Percentiles rank a stretch among this genome's conserved stretches.
Evolutionary conservation across 2,113 vertebrate species (phyloP).

Genomic region (Myanophis thanlyinensis): DNA sequence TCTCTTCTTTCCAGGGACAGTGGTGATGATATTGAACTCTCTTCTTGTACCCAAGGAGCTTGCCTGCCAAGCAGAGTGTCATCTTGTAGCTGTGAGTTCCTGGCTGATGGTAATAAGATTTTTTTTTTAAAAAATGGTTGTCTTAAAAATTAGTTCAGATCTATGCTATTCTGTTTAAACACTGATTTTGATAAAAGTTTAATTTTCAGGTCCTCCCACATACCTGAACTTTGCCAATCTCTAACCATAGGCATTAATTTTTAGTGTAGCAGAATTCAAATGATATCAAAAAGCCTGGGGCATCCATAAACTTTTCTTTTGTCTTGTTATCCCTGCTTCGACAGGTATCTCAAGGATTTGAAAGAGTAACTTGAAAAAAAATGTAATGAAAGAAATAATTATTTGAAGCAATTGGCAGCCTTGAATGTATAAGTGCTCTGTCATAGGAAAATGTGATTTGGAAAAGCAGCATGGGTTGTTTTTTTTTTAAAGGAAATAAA

Average conservation of each 20-base stretch:
- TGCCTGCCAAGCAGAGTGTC: slow-evolving; percentile 79
- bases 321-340: neutral
- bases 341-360: neutral
- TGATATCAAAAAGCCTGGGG: neutral
- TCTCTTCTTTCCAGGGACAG: slow-evolving; percentile 82
- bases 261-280: neutral
- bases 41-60: slow-evolving; percentile 83
- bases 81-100: slow-evolving; percentile 93
- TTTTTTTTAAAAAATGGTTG: neutral
- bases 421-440: neutral
- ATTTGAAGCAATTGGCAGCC: neutral
- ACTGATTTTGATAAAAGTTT: neutral
- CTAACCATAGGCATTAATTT: neutral
- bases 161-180: neutral
- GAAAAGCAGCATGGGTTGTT: neutral
- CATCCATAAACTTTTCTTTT: neutral
- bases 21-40: slow-evolving; percentile 88
- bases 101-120: slow-evolving; percentile 81
- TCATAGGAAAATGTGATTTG: neutral
- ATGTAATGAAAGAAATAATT: neutral
- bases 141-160: neutral
- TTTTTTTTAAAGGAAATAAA: neutral
- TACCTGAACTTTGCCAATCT: neutral
- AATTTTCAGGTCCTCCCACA: neutral
- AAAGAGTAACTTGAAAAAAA: neutral